Evolutionary conservation across 1,140 invertebrate species (phyloP).

Genomic region (Eumeta japonica): DNA sequence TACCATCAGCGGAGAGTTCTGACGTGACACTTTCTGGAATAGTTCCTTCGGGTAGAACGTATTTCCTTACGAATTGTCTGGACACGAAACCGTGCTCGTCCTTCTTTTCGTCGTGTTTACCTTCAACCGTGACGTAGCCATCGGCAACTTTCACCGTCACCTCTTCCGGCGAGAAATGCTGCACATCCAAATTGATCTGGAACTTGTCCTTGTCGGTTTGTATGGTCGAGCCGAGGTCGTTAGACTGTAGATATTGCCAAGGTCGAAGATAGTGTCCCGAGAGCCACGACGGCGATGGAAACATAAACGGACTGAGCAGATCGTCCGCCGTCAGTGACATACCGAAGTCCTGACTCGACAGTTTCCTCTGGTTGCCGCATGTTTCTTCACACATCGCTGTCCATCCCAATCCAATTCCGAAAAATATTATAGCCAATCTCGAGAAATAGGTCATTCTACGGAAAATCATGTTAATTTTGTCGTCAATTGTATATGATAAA

Average conservation of each 20-base stretch:
- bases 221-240: constrained; percentile 42
- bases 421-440: too few relatives aligned
- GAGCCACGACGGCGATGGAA: constrained; percentile 21
- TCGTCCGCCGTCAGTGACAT: constrained; percentile 28
- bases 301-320: constrained; percentile 43
- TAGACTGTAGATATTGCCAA: constrained; percentile 64
- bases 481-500: too few relatives aligned
- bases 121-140: constrained; percentile 65
- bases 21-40: constrained; percentile 68
- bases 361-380: constrained; percentile 15
- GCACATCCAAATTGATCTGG: constrained; percentile 38
- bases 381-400: too few relatives aligned
- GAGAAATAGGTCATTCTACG: constrained; percentile 11
- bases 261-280: constrained; percentile 53
- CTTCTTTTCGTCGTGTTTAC: constrained; percentile 67
- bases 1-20: constrained; percentile 69
- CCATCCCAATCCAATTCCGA: too few relatives aligned
- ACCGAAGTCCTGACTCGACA: constrained; percentile 34
- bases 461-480: too few relatives aligned
- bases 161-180: constrained; percentile 66
- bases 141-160: constrained; percentile 73
- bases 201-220: constrained; percentile 51
- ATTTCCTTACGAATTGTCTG: constrained; percentile 68
- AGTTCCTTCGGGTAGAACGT: constrained; percentile 64
- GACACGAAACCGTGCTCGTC: constrained; percentile 63